These are phyloP conservation scores for Drosophila azteca DNA, from an alignment of 1,140 invertebrate species.

Conservation along the genomic window DNA sequence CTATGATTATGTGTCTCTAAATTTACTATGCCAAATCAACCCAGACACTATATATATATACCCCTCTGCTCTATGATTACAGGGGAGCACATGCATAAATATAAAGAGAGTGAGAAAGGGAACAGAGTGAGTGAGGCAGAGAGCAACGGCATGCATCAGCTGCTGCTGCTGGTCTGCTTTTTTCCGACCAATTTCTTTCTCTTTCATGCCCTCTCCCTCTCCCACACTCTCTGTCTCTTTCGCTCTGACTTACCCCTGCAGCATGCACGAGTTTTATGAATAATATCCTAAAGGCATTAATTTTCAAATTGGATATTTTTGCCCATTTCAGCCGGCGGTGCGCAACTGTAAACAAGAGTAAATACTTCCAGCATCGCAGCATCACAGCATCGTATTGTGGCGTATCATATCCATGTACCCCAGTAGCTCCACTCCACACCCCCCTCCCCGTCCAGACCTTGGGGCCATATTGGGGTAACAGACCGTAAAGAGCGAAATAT, in stretches of 20 bases:
- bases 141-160: slow-evolving; percentile 36
- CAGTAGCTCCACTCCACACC: not conserved
- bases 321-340: slow-evolving; percentile 70
- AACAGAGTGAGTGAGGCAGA: slow-evolving; percentile 13
- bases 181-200: slow-evolving; percentile 31
- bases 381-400: slow-evolving; percentile 17
- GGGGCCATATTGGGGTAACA: slow-evolving; percentile 76
- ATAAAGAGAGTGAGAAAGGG: slow-evolving; percentile 22
- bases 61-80: no score
- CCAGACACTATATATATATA: no score
- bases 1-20: no score
- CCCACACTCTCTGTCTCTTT: not conserved
- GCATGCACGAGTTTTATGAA: slow-evolving; percentile 71
- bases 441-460: slow-evolving; percentile 13
- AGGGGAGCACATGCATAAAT: slow-evolving; percentile 53
- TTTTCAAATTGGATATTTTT: slow-evolving; percentile 81
- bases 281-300: slow-evolving; percentile 81
- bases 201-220: slow-evolving; percentile 5
- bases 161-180: slow-evolving; percentile 44
- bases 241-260: slow-evolving; percentile 24
- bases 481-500: slow-evolving; percentile 81
- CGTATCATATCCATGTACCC: no score
- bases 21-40: no score
- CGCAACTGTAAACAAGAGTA: slow-evolving; percentile 76
- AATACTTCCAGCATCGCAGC: slow-evolving; percentile 42